Evolutionary conservation across 2,113 vertebrate genomes (phyloP), one percentile per base, ranked within the genome.

Genomic region (Coturnix japonica): DNA sequence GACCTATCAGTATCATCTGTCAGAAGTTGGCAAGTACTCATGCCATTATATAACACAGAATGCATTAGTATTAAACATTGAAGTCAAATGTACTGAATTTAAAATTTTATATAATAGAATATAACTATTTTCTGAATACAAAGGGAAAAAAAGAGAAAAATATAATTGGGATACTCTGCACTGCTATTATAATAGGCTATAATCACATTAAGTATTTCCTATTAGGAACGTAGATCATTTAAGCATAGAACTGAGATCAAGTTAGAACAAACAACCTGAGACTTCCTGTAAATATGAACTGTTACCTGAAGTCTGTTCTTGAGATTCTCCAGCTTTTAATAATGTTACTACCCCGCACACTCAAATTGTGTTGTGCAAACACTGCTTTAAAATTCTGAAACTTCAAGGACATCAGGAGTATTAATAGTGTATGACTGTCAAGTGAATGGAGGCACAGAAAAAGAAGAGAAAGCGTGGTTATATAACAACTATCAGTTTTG

Each of bases 221-320:
- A 12, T 81, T 61, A 26, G 4, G 18, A 67, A 37, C 1, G 67
- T 11, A 72, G 75, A 66, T 54, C 6, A 70, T 60, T 71, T 60
- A 89, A 82, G 1, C 8, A 35, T 49, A 14, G 2, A 89, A 60
- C 16, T 37, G 35, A 65, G 14, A 61, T 53, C 53, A 79, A 61
- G 2, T 19, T n/a, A 1, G 7, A 28, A 37, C n/a, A 88, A 46
- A 57, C 20, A 81, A 43, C 16, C 28, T 0, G 0, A 56, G 9
- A 43, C 56, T 72, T 84, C 74, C 30, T 82, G 35, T 23, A 70
- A 57, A 51, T 41, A 81, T 16, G 77, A 77, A 12, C 6, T 46
- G 53, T 65, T 78, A 47, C 5, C 0, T 90, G 20, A 7, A 81
- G 8, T 21, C 18, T 80, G 41, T 43, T 75, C 39, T 39, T 53